These are phyloP conservation scores for Rhagophthalmus giganteus DNA, from an alignment of 2,888 invertebrate genomes.

Conservation along the genomic window DNA sequence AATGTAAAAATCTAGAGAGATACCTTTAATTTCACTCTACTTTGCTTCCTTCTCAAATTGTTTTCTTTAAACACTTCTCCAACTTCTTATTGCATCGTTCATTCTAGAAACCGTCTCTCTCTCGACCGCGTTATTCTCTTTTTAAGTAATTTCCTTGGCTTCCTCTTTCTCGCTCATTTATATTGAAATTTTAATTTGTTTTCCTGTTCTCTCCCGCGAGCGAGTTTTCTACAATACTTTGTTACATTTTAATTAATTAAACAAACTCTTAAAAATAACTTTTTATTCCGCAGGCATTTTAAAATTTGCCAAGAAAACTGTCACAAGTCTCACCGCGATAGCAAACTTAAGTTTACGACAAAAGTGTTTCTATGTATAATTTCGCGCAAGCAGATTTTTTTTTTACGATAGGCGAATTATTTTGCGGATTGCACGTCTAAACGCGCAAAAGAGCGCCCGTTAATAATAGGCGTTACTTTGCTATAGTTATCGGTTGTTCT, in stretches of 20 bases:
- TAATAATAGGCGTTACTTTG: too few relatives aligned
- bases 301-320: constrained; percentile 25
- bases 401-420: too few relatives aligned
- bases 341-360: constrained; percentile 19
- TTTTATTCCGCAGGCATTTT: constrained; percentile 35
- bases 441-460: too few relatives aligned
- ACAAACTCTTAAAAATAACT: constrained; percentile 41
- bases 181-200: constrained; percentile 45
- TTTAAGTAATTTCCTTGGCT: constrained; percentile 35
- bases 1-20: constrained; percentile 37
- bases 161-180: constrained; percentile 38
- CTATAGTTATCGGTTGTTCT: too few relatives aligned
- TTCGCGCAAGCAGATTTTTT: constrained; percentile 8
- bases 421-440: too few relatives aligned
- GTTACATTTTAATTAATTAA: constrained; percentile 49
- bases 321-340: constrained; percentile 19
- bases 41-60: constrained; percentile 43
- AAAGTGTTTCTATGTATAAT: constrained; percentile 18
- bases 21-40: constrained; percentile 42
- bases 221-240: constrained; percentile 41
- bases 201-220: constrained; percentile 37
- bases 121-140: constrained; percentile 30
- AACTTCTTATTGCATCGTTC: constrained; percentile 43
- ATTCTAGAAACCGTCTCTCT: constrained; percentile 33
- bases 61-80: constrained; percentile 47